phyloP scores from a whole-genome alignment of 2,888 invertebrate genomes.

The Chaetoderma sp. region DNA sequence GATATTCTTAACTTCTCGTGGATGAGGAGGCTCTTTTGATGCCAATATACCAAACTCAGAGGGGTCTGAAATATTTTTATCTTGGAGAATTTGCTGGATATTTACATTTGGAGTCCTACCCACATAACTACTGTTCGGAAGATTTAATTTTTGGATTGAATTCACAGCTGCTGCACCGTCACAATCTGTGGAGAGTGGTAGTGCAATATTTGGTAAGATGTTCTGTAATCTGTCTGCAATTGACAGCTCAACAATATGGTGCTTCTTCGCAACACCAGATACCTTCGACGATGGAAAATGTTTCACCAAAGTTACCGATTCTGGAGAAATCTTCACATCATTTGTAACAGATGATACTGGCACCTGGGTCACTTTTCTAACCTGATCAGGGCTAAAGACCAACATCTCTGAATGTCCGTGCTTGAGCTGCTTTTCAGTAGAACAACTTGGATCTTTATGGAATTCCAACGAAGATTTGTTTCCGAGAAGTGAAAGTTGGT shows the following conservation, averaged over 20 bases:
- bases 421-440: not conserved
- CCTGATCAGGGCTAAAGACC: not conserved
- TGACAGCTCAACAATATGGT: too few relatives aligned
- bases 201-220: not conserved
- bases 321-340: too few relatives aligned
- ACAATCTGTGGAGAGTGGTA: slow-evolving; percentile 2
- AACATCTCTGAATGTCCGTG: not conserved
- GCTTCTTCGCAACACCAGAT: too few relatives aligned
- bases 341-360: not conserved
- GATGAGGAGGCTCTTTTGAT: too few relatives aligned
- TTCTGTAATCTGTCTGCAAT: not conserved
- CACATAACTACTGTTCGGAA: slow-evolving; percentile 42
- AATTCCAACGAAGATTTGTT: slow-evolving; percentile 2
- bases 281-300: too few relatives aligned
- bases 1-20: too few relatives aligned
- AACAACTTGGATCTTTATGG: too few relatives aligned
- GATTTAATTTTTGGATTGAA: slow-evolving; percentile 18
- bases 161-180: not conserved
- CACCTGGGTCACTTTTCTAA: not conserved
- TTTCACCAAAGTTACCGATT: too few relatives aligned
- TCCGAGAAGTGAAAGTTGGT: slow-evolving; percentile 14
- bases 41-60: too few relatives aligned
- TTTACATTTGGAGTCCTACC: slow-evolving; percentile 43
- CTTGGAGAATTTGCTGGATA: slow-evolving; percentile 14
- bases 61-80: too few relatives aligned